Conservation (phyloP, 2,888 invertebrate genomes). For the Caradrina clavipalpis region DNA sequence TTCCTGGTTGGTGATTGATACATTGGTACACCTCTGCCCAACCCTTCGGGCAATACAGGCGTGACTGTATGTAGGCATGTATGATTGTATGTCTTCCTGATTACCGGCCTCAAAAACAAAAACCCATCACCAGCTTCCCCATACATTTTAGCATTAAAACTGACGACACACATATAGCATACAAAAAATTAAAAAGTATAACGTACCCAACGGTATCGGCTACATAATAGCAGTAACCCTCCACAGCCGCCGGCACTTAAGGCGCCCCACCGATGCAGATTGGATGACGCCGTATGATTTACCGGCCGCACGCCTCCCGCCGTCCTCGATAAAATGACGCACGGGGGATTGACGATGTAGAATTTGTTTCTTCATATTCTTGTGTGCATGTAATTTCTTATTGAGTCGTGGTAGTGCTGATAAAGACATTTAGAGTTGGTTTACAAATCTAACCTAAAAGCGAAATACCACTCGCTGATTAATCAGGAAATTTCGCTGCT, state of each 20-base stretch:
- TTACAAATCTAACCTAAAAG: neutral
- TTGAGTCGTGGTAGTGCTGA: constrained; percentile 37
- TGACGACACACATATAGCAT: constrained; percentile 9
- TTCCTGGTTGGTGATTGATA: no score
- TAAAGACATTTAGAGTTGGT: constrained; percentile 20
- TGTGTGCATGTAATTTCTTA: constrained; percentile 52
- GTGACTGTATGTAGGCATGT: no score
- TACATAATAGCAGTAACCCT: constrained; percentile 49
- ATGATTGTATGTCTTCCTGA: no score
- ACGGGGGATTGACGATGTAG: constrained; percentile 54
- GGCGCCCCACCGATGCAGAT: constrained; percentile 70
- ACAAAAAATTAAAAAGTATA: constrained; percentile 20
- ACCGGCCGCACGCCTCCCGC: constrained; percentile 60
- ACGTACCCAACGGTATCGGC: constrained; percentile 5
- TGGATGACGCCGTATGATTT: constrained; percentile 73
- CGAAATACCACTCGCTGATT: neutral
- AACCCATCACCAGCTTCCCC: neutral
- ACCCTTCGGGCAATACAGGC: no score
- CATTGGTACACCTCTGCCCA: no score
- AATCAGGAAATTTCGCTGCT: neutral
- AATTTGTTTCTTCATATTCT: constrained; percentile 53
- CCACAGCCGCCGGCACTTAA: constrained; percentile 64
- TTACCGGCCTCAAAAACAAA: neutral
- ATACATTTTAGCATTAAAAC: constrained; percentile 7
- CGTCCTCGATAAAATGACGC: constrained; percentile 66